Evolutionary conservation across 2,888 invertebrate genomes (phyloP).

Genomic region (Bibio marci): DNA sequence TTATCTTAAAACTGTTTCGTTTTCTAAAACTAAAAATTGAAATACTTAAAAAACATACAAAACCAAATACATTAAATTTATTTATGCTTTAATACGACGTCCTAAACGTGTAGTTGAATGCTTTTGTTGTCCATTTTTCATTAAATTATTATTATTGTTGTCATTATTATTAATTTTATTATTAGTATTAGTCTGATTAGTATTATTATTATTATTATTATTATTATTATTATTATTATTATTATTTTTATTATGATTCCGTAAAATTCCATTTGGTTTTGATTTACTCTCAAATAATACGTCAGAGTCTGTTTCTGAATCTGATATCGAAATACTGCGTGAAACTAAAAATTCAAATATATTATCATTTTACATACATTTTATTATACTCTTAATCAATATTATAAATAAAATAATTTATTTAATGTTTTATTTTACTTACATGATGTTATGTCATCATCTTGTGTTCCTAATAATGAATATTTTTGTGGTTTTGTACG

Average conservation of each 20-base stretch:
- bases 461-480: slow-evolving; percentile 50
- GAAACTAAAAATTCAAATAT: slow-evolving; percentile 32
- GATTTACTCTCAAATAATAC: slow-evolving; percentile 57
- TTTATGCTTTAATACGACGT: slow-evolving; percentile 26
- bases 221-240: too few relatives aligned
- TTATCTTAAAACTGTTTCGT: too few relatives aligned
- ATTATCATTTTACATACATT: too few relatives aligned
- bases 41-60: too few relatives aligned
- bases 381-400: too few relatives aligned
- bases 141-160: slow-evolving; percentile 12
- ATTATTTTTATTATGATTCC: too few relatives aligned
- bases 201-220: too few relatives aligned
- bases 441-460: slow-evolving; percentile 38
- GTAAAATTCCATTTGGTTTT: slow-evolving; percentile 20
- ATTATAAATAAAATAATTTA: not conserved
- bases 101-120: slow-evolving; percentile 23
- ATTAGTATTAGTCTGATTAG: too few relatives aligned
- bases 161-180: too few relatives aligned
- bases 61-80: not conserved
- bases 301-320: slow-evolving; percentile 72
- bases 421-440: slow-evolving; percentile 11
- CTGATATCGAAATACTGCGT: slow-evolving; percentile 35
- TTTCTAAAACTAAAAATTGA: too few relatives aligned
- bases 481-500: slow-evolving; percentile 45
- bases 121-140: slow-evolving; percentile 18